phyloP scores from a whole-genome alignment of 2,113 vertebrate genomes.

The Protobothrops mucrosquamatus region DNA sequence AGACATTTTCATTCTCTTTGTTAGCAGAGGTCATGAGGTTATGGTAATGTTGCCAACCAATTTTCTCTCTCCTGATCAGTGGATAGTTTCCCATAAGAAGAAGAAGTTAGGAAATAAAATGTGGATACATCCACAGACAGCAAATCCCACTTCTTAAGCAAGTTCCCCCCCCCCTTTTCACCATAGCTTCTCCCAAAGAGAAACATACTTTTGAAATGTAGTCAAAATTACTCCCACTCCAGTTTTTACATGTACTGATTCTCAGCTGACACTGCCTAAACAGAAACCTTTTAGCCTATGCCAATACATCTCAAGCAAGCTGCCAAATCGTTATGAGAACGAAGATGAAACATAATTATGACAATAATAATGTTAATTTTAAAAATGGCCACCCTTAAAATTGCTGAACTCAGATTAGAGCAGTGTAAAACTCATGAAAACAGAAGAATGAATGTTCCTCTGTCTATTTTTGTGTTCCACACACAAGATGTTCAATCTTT shows the following conservation, averaged over 20 bases:
- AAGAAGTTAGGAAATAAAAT: not conserved
- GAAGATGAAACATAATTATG: constrained; percentile 18
- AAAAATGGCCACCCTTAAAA: not conserved
- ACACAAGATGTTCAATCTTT: constrained; percentile 19
- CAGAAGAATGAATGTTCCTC: constrained; percentile 28
- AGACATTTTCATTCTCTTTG: constrained; percentile 60
- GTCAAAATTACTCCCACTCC: constrained; percentile 46
- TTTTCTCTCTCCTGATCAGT: constrained; percentile 19
- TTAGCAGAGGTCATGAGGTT: constrained; percentile 52
- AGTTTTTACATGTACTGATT: constrained; percentile 58
- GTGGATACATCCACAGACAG: not conserved
- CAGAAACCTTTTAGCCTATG: constrained; percentile 64
- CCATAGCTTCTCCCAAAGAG: constrained; percentile 22
- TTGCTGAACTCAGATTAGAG: constrained; percentile 42
- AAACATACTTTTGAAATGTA: constrained; percentile 46
- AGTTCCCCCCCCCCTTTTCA: not conserved
- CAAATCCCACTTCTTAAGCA: not conserved
- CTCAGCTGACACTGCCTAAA: constrained; percentile 65
- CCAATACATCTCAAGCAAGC: constrained; percentile 64
- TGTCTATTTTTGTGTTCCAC: constrained; percentile 25
- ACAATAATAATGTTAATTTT: not conserved
- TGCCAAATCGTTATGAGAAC: constrained; percentile 56
- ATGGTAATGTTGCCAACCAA: constrained; percentile 55
- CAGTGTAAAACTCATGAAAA: constrained; percentile 22
- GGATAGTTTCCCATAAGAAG: not conserved